Conservation (phyloP, 2,888 invertebrate species). For the Stenurella melanura region DNA sequence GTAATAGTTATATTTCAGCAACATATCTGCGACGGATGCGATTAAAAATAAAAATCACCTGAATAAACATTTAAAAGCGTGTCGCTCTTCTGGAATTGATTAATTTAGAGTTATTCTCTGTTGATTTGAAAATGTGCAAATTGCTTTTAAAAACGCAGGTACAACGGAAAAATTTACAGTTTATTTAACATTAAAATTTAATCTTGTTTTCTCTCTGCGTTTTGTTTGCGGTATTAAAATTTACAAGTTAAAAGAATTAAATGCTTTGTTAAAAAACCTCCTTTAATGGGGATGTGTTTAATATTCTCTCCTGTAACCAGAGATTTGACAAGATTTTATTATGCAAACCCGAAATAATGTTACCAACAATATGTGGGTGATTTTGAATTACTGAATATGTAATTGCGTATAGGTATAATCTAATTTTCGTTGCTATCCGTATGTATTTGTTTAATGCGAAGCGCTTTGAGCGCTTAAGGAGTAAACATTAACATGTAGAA, state of each 20-base stretch:
- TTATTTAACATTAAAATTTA: slow-evolving; percentile 27
- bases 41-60: not conserved
- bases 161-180: slow-evolving; percentile 6
- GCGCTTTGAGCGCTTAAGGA: slow-evolving; percentile 18
- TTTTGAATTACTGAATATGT: slow-evolving; percentile 29
- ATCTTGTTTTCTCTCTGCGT: slow-evolving; percentile 10
- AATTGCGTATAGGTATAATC: slow-evolving; percentile 34
- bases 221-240: slow-evolving; percentile 18
- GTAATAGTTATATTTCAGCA: too few species aligned
- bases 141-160: not conserved
- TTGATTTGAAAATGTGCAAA: slow-evolving; percentile 12
- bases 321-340: slow-evolving; percentile 24
- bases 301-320: slow-evolving; percentile 15
- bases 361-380: slow-evolving; percentile 32
- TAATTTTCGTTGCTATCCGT: slow-evolving; percentile 21
- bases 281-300: slow-evolving; percentile 4
- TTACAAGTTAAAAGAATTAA: slow-evolving; percentile 17
- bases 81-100: not conserved
- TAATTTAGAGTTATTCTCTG: slow-evolving; percentile 16
- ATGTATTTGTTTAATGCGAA: slow-evolving; percentile 29
- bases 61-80: slow-evolving; percentile 14
- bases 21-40: not conserved
- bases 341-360: slow-evolving; percentile 34
- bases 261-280: slow-evolving; percentile 3
- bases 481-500: slow-evolving; percentile 14